Percentiles rank a stretch among this genome's conserved stretches.
Conservation (phyloP, 2,797 vertebrate genomes). For the Holocentrus rufus region DNA sequence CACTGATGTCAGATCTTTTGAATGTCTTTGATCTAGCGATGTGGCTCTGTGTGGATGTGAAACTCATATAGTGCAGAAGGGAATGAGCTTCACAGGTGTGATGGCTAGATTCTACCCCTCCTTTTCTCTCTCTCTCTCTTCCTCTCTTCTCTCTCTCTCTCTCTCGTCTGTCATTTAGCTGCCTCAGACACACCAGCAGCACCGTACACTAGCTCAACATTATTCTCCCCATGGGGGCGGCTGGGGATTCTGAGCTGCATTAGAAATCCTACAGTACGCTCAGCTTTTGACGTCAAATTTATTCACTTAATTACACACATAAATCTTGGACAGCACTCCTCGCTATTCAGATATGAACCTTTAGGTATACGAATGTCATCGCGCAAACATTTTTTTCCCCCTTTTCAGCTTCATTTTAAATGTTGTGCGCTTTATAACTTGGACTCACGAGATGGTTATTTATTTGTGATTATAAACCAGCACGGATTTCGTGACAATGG, state of each 20-base stretch:
- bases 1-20: conserved; percentile 41
- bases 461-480: conserved; percentile 1
- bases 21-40: conserved; percentile 44
- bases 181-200: conserved; percentile 39
- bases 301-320: conserved; percentile 73
- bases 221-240: conserved; percentile 47
- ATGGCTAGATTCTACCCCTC: conserved; percentile 33
- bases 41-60: conserved; percentile 35
- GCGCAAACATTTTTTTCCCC: conserved; percentile 16
- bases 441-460: conserved; percentile 32
- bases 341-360: conserved; percentile 42
- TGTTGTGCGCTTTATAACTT: conserved; percentile 27
- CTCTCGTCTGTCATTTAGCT: conserved; percentile 54
- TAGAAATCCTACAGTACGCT: conserved; percentile 57
- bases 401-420: conserved; percentile 24
- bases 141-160: conserved; percentile 1
- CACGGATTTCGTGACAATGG: not conserved
- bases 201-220: conserved; percentile 49
- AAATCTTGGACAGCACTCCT: conserved; percentile 51
- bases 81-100: conserved; percentile 39
- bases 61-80: conserved; percentile 12
- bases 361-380: conserved; percentile 20
- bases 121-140: conserved; percentile 12
- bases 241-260: conserved; percentile 49
- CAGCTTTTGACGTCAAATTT: conserved; percentile 64